A percentile compares a stretch with the other conserved stretches of the same genome.
Conservation (phyloP, 1,140 invertebrate species). For the Archivesica marissinica region DNA sequence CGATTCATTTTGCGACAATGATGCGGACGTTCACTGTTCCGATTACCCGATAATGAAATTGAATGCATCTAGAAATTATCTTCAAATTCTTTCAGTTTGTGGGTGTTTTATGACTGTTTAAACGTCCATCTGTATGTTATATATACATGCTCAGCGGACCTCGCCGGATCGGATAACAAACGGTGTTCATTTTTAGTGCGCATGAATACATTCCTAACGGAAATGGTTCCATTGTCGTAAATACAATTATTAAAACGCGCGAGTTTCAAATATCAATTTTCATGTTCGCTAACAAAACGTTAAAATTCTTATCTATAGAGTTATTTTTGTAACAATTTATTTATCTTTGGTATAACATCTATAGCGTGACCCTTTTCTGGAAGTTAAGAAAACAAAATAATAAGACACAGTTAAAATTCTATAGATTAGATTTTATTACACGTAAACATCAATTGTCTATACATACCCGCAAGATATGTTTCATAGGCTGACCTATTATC, state of each 20-base stretch:
- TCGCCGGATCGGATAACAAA: conserved; percentile 2
- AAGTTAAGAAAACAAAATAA: neutral
- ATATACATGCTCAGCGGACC: conserved; percentile 14
- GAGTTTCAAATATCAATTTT: conserved; percentile 17
- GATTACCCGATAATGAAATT: conserved; percentile 30
- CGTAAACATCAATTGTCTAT: no score
- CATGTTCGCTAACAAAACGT: neutral
- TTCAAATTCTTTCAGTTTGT: conserved; percentile 26
- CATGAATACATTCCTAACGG: conserved; percentile 38
- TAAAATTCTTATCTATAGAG: neutral
- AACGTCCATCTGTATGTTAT: conserved; percentile 3
- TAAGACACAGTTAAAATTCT: neutral
- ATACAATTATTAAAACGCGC: neutral
- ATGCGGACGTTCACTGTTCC: conserved; percentile 15
- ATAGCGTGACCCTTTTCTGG: neutral
- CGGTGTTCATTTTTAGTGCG: conserved; percentile 33
- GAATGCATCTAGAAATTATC: conserved; percentile 54
- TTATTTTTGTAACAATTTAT: neutral
- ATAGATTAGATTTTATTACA: no score
- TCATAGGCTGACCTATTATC: no score
- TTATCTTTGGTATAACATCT: conserved; percentile 8
- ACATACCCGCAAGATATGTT: no score
- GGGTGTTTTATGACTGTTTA: conserved; percentile 18
- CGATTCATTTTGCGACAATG: neutral
- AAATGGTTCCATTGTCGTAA: conserved; percentile 16